Evolutionary conservation across 2,888 invertebrate species (phyloP).

Genomic region (Osmoderma eremita): DNA sequence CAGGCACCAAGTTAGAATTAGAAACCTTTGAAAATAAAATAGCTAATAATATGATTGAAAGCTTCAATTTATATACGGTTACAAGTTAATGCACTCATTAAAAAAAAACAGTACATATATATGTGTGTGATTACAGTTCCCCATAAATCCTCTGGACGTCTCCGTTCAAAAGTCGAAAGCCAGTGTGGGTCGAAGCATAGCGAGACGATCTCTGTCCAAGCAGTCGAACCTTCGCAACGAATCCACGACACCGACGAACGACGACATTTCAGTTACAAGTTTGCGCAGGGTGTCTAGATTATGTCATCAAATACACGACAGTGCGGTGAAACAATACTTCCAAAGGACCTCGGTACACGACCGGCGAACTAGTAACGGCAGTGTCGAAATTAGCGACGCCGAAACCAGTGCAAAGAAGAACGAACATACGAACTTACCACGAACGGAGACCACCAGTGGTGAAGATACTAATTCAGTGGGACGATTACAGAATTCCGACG

Average conservation of each 20-base stretch:
- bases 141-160: constrained; percentile 65
- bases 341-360: constrained; percentile 52
- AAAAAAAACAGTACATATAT: too few species aligned
- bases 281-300: constrained; percentile 63
- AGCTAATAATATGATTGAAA: too few species aligned
- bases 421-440: constrained; percentile 52
- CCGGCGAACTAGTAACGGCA: constrained; percentile 54
- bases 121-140: constrained; percentile 59
- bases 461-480: constrained; percentile 62
- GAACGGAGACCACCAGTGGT: constrained; percentile 65
- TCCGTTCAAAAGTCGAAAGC: constrained; percentile 66
- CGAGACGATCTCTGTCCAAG: constrained; percentile 66
- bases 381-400: constrained; percentile 57
- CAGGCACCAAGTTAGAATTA: too few species aligned
- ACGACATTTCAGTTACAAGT: constrained; percentile 55
- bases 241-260: constrained; percentile 35
- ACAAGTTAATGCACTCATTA: too few species aligned
- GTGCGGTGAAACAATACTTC: constrained; percentile 60
- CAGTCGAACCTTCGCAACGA: constrained; percentile 56
- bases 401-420: constrained; percentile 49
- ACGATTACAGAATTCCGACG: background rate
- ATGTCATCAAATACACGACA: constrained; percentile 65
- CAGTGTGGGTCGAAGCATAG: constrained; percentile 65
- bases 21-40: too few species aligned
- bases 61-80: too few species aligned